Evolutionary conservation across 2,888 invertebrate genomes (phyloP).

Genomic region (Muscina levida): DNA sequence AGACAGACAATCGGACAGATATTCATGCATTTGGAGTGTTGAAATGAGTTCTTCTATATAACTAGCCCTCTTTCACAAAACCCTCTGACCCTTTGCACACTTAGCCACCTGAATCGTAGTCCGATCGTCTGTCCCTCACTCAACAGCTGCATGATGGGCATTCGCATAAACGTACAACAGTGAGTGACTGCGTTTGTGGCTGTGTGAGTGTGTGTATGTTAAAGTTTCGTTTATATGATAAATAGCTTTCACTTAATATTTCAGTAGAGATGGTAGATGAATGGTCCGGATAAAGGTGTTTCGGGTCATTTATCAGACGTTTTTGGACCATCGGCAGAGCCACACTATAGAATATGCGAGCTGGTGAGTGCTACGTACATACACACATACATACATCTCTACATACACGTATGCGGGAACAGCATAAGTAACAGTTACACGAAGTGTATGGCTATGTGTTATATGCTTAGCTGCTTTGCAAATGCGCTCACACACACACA

Average conservation of each 20-base stretch:
- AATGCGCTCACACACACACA: no score
- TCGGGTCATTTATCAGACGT: conserved; percentile 77
- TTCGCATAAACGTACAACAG: neutral
- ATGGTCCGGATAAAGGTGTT: conserved; percentile 71
- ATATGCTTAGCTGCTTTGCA: no score
- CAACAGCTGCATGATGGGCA: neutral
- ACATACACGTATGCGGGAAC: neutral
- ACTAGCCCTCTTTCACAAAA: conserved; percentile 36
- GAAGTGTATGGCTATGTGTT: no score
- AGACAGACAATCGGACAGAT: neutral
- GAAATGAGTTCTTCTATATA: conserved; percentile 36
- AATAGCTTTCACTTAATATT: conserved; percentile 77
- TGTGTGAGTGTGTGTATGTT: conserved; percentile 17
- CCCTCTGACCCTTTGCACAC: conserved; percentile 35
- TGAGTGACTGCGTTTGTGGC: neutral
- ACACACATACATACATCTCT: neutral
- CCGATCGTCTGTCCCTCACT: neutral
- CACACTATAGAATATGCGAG: no score
- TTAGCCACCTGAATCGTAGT: neutral
- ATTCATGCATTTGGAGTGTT: conserved; percentile 25
- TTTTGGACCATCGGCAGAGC: conserved; percentile 26
- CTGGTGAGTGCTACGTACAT: neutral
- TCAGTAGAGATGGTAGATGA: conserved; percentile 56
- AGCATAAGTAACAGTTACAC: conserved; percentile 7
- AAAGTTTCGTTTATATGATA: conserved; percentile 70